Base-by-base conservation (phyloP, 1,140 invertebrate genomes). In the Notospermus geniculatus region DNA sequence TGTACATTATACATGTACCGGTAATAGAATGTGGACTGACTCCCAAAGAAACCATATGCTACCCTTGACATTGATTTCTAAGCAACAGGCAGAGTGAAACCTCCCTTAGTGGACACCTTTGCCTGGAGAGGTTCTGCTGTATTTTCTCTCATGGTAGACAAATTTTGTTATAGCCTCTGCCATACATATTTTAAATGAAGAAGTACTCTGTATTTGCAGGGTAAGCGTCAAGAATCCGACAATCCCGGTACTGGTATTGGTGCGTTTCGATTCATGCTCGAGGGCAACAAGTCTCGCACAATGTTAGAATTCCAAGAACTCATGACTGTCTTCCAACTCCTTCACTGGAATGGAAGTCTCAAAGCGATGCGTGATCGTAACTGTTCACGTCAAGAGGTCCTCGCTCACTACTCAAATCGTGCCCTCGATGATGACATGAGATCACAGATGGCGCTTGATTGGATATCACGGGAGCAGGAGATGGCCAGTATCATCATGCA, bases 271-370 rank as follows among this genome's bases (percentile, higher is more conserved):
- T 95, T 95, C 76, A 96, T 96, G 92, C 82, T 96, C 66, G 92
- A 96, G 80, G 88, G 91, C 53, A 95, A 95, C 82, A 91, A 91
- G 72, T 92, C 92, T 0, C 86, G 92, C 52, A 95, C 93, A 19
- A 95, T 96, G 93, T 84, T 97, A 43, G 93, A 97, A 78, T 97
- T 96, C 82, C 93, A 96, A 81, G 93, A 96, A 80, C 82, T 97
- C 65, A 96, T 96, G 93, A 97, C 93, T 0, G 93, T 96, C 2
- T 96, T 97, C 80, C 93, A 96, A 80, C 84, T 97, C 50, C 84
- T 97, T 1, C 93, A 96, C 80, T 97, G 94, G 94, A 96, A 96
- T 79, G 94, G 94, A 1, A 94, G 91, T 60, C 80, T 97, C 61
- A 92, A 94, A 75, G 84, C 83, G 4, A 85, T 95, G 92, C 88